Evolutionary conservation across 2,113 vertebrate genomes (phyloP), one percentile per base, ranked within the genome.

Genomic region (Ivindomyrus marchei): DNA sequence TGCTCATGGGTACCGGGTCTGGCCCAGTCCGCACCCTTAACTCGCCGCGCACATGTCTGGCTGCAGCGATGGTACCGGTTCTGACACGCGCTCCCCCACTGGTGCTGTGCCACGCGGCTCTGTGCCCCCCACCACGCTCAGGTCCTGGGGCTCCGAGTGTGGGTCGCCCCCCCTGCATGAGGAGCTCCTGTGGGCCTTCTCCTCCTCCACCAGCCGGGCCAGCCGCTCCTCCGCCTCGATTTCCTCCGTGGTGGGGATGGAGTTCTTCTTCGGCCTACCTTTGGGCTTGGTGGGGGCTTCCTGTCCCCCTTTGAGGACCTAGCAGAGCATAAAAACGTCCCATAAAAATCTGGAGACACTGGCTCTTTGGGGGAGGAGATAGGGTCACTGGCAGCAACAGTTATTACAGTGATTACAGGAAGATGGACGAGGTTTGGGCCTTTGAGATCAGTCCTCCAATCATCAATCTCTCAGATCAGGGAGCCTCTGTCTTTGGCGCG

Each of bases 251-350:
- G 97, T 97, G 92, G 98, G 98, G 92, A 99, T 99, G 88, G 98
- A 99, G 94, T 99, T 99, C 94, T 99, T 99, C 95, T 99, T 99
- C 31, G 98, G 98, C 66, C 98, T 95, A 17, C 98, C 98, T 95
- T 99, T 99, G 93, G 98, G 98, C 92, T 99, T 99, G 0, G 98
- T 99, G 19, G 98, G 98, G 49, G 98, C 98, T 94, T 99, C 98
- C 27, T 99, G 98, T 74, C 98, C 98, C 91, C 98, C 98, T 95
- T 99, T 99, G 86, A 99, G 95, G 91, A 99, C 98, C 98, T 99
- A 92, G 0, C 88, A 89, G 45, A 90, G 70, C 52, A 80, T 24
- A 84, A 42, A 56, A 21, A 77, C 27, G 10, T 84, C 90, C 62
- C 93, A 91, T 90, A 47, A 91, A 89, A 89, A 83, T 52, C n/a